phyloP scores from a whole-genome alignment of 2,113 vertebrate species.

The Mormoops blainvillei region DNA sequence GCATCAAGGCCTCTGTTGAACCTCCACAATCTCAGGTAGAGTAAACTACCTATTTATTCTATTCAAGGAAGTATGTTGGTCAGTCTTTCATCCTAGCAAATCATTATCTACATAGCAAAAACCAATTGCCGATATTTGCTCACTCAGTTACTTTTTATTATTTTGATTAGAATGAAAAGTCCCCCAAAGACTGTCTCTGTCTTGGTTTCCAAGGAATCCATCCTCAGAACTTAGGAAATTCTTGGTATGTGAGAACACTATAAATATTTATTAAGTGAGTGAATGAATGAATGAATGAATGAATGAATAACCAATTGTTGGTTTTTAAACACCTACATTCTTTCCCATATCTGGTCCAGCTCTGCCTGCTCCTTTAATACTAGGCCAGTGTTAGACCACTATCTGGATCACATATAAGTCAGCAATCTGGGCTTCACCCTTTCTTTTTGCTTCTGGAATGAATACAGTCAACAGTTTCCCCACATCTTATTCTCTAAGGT shows the following conservation, averaged over 20 bases:
- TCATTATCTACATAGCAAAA: neutral
- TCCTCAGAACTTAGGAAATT: neutral
- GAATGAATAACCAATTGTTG: neutral
- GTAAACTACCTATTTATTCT: neutral
- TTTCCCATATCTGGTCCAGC: neutral
- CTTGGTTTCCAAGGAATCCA: neutral
- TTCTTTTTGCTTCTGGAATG: neutral
- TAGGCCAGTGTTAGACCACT: neutral
- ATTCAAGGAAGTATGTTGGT: neutral
- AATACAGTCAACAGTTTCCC: neutral
- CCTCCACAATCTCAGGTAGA: fast-evolving
- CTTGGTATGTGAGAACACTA: neutral
- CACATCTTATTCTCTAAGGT: neutral
- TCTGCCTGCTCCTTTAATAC: neutral
- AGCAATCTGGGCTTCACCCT: neutral
- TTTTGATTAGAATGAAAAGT: neutral
- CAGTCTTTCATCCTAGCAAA: neutral
- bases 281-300: neutral
- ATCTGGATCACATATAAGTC: neutral
- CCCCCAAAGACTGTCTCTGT: neutral
- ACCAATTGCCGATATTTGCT: neutral
- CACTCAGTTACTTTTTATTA: neutral
- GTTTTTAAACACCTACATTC: neutral
- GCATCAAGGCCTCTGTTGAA: neutral
- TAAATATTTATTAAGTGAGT: too few species aligned